Conservation (phyloP, 2,888 invertebrate species). For the Diplazon laetatorius region DNA sequence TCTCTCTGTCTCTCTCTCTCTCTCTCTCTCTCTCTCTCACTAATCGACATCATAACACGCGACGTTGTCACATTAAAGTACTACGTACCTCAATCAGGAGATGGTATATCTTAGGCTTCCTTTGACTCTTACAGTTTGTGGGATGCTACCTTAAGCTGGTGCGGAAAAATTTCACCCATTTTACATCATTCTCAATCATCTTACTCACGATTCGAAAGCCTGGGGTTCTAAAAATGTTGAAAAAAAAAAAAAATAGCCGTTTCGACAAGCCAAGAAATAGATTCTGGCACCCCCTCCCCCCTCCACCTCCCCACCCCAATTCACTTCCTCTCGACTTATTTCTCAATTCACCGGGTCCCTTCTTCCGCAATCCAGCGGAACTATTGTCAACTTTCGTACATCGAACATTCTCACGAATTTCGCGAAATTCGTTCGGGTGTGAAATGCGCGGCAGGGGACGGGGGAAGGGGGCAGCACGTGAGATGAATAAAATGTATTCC, state of each 20-base stretch:
- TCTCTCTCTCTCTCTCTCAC: no score
- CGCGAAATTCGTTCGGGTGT: neutral
- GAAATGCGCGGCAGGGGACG: no score
- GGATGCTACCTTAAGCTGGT: no score
- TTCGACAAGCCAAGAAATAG: conserved; percentile 19
- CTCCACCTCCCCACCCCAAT: neutral
- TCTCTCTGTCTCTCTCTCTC: no score
- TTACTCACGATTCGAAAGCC: neutral
- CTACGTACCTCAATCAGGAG: no score
- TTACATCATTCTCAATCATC: neutral
- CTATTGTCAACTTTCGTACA: conserved; percentile 1
- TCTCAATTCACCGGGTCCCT: neutral
- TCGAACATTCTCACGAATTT: conserved; percentile 21
- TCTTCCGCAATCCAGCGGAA: neutral
- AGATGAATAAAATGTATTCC: conserved; percentile 19
- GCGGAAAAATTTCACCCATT: neutral
- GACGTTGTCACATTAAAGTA: no score
- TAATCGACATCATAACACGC: no score
- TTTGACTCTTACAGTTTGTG: no score
- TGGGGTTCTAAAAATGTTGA: neutral
- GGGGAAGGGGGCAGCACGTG: no score
- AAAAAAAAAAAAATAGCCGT: neutral
- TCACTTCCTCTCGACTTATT: neutral
- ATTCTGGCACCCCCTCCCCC: neutral
- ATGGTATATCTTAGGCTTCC: no score